Base-by-base conservation (phyloP, 2,888 invertebrate species). In the Nephrocerus scutellatus region DNA sequence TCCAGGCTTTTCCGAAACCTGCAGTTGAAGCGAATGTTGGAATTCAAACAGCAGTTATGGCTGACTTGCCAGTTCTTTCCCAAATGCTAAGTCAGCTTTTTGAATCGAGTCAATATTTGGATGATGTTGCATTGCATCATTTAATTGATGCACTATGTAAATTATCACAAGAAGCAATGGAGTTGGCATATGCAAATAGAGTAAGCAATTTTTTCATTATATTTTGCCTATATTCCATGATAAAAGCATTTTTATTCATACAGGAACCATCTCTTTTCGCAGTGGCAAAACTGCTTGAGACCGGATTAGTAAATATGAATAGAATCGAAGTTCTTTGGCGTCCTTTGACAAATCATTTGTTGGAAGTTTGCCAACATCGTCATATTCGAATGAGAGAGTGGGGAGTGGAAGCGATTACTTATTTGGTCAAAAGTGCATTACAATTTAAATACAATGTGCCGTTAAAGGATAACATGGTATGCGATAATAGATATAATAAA, bases 281-380 rank as follows among this genome's bases (percentile, higher is more conserved):
- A 4, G 92, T 97, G 4, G 95, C 96, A 4, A 97, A 97, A 67
- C 72, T 97, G n/a, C 72, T 97, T n/a, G 97, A 98, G 72, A 95
- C 93, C 1, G 95, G 93, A 1, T 67, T 95, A 43, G 93, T 93
- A 0, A 97, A 97, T 68, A 78, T 97, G 74, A 80, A 84, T 31
- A 74, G 97, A 37, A 87, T 96, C 28, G 90, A 93, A 66, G 88
- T 95, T 1, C 76, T 93, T 52, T 97, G 97, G 97, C 76, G 87
- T 48, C 93, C 93, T 0, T 75, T 97, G 38, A 95, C 95, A 0
- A 90, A 89, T 63, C 96, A 97, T 69, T 74, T 97, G n/a, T 68
- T 96, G 30, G 93, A 95, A 71, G 92, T 93, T 43, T 93, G 93
- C 60, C 90, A 91, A 62, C 95, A 95, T 70, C 90, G 93, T 0